phyloP scores from a whole-genome alignment of 2,797 vertebrate genomes.

The Nyctibius grandis region DNA sequence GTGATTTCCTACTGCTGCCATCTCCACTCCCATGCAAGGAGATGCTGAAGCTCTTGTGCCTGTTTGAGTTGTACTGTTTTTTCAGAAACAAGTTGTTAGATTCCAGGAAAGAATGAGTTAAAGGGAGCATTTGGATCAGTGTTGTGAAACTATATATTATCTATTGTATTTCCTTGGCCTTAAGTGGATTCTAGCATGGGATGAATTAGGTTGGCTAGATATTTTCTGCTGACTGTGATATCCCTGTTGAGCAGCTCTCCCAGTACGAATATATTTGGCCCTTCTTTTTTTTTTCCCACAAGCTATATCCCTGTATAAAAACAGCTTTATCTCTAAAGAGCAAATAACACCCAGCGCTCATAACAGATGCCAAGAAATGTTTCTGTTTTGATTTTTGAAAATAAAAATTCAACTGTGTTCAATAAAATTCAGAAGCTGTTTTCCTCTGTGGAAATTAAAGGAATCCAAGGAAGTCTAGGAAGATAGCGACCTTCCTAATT shows the following conservation, averaged over 20 bases:
- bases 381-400: constrained; percentile 83
- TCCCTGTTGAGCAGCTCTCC: constrained; percentile 74
- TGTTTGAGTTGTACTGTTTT: background rate
- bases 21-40: background rate
- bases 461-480: constrained; percentile 85
- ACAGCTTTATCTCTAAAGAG: constrained; percentile 84
- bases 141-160: constrained; percentile 52
- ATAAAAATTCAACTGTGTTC: constrained; percentile 83
- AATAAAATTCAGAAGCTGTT: constrained; percentile 82
- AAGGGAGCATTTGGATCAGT: constrained; percentile 44
- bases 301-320: constrained; percentile 73
- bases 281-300: constrained; percentile 70
- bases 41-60: background rate
- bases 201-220: constrained; percentile 58
- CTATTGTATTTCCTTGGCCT: constrained; percentile 66
- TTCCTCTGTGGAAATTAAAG: constrained; percentile 84
- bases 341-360: constrained; percentile 83
- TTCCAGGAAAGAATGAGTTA: constrained; percentile 63
- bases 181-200: constrained; percentile 56
- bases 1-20: background rate
- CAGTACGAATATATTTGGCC: constrained; percentile 74
- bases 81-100: background rate
- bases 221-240: constrained; percentile 73
- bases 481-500: constrained; percentile 90
- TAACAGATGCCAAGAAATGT: constrained; percentile 83